Conservation (phyloP, 2,797 vertebrate species). For the Pipistrellus kuhlii region DNA sequence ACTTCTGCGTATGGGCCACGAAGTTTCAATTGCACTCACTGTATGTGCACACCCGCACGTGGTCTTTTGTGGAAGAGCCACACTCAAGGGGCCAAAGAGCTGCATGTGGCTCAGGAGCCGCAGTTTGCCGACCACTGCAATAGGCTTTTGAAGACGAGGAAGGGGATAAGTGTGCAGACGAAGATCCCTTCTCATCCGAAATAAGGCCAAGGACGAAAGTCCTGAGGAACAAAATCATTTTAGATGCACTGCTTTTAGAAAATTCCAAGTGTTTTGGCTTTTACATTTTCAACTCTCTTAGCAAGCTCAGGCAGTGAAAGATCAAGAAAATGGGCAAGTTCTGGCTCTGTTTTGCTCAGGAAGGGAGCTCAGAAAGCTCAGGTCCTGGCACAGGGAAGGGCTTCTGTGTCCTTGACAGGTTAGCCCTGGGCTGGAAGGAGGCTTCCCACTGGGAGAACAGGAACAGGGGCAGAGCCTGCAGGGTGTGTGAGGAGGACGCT, state of each 20-base stretch:
- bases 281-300: constrained; percentile 29
- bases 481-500: background rate
- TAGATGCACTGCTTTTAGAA: background rate
- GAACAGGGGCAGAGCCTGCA: background rate
- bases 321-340: constrained; percentile 48
- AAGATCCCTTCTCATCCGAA: constrained; percentile 5
- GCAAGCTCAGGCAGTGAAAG: constrained; percentile 46
- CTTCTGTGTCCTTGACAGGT: constrained; percentile 78
- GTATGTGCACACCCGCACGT: too few relatives aligned
- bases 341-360: constrained; percentile 82
- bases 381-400: constrained; percentile 83
- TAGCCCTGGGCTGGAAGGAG: constrained; percentile 60
- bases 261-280: background rate
- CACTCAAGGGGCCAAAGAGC: too few relatives aligned
- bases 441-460: constrained; percentile 60
- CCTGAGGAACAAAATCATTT: background rate
- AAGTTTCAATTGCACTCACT: too few relatives aligned
- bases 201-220: background rate
- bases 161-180: background rate
- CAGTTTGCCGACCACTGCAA: too few relatives aligned
- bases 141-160: background rate
- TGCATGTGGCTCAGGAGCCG: too few relatives aligned
- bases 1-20: too few relatives aligned
- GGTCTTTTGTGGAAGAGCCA: too few relatives aligned
- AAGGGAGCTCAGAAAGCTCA: constrained; percentile 86